These are phyloP conservation scores for Nansenia antarctica DNA, from an alignment of 2,113 vertebrate species.

Conservation along the genomic window DNA sequence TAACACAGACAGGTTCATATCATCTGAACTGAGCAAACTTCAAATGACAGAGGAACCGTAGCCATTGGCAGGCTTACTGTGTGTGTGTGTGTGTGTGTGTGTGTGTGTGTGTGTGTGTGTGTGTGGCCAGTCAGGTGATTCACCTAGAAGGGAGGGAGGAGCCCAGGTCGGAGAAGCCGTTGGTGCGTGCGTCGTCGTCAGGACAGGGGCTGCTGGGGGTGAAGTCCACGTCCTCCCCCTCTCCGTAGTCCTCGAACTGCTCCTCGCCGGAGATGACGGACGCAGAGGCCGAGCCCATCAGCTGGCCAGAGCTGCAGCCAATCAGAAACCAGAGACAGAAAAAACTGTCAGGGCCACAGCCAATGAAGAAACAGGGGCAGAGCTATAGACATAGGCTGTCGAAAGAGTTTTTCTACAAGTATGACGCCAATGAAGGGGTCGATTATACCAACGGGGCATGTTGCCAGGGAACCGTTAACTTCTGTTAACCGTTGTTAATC, in stretches of 20 bases:
- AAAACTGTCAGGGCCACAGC: not conserved
- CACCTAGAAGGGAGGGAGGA: slow-evolving; percentile 90
- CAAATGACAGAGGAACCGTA: too few relatives aligned
- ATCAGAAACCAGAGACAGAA: not conserved
- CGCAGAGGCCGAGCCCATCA: slow-evolving; percentile 79
- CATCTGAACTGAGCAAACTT: too few relatives aligned
- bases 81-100: not conserved
- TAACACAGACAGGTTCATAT: too few relatives aligned
- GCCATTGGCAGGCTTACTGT: too few relatives aligned
- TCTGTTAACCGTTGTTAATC: too few relatives aligned
- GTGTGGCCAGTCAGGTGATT: not conserved
- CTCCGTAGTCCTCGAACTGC: slow-evolving; percentile 91
- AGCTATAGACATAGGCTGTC: too few relatives aligned
- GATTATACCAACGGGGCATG: too few relatives aligned
- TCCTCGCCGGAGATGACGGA: slow-evolving; percentile 84
- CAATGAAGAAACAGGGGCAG: not conserved
- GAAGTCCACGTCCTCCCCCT: slow-evolving; percentile 87
- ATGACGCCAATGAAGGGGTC: too few relatives aligned
- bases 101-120: not conserved
- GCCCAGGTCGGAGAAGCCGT: slow-evolving; percentile 85
- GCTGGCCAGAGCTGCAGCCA: slow-evolving; percentile 56
- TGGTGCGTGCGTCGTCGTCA: slow-evolving; percentile 84
- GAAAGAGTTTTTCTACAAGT: too few relatives aligned
- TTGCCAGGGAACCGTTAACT: too few relatives aligned
- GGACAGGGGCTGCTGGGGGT: slow-evolving; percentile 86